phyloP scores from a whole-genome alignment of 2,888 invertebrate genomes.

The Seira musarum region DNA sequence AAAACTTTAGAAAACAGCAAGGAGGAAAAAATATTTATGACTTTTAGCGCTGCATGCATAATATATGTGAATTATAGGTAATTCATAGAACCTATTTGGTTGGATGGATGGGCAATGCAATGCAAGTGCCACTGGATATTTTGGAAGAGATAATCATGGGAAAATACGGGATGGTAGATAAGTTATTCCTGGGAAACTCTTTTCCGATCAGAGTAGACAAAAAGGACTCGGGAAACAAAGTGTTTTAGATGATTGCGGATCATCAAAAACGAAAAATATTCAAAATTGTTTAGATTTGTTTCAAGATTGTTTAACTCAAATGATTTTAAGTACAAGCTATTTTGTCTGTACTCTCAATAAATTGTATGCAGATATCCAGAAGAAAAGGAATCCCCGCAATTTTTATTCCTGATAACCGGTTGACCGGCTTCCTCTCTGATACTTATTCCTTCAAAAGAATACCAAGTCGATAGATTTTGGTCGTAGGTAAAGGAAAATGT shows the following conservation, averaged over 20 bases:
- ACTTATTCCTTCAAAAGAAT: too few relatives aligned
- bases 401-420: neutral
- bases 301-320: too few relatives aligned
- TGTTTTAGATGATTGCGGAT: neutral
- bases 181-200: constrained; percentile 18
- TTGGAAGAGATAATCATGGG: constrained; percentile 15
- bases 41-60: constrained; percentile 12
- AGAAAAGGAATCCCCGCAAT: neutral
- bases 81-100: neutral
- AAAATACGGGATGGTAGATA: constrained; percentile 19
- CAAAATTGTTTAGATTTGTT: too few relatives aligned
- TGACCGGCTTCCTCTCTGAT: constrained; percentile 23
- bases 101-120: neutral
- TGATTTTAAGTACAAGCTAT: too few relatives aligned
- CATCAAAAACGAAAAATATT: too few relatives aligned
- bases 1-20: constrained; percentile 11
- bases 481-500: too few relatives aligned
- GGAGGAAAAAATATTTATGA: constrained; percentile 24
- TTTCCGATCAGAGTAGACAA: neutral
- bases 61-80: constrained; percentile 10
- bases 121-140: constrained; percentile 4
- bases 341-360: too few relatives aligned
- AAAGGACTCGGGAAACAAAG: neutral
- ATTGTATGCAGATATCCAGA: too few relatives aligned
- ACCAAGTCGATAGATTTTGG: too few relatives aligned